Evolutionary conservation across 2,797 vertebrate genomes (phyloP).

Genomic region (Anas bahamensis): DNA sequence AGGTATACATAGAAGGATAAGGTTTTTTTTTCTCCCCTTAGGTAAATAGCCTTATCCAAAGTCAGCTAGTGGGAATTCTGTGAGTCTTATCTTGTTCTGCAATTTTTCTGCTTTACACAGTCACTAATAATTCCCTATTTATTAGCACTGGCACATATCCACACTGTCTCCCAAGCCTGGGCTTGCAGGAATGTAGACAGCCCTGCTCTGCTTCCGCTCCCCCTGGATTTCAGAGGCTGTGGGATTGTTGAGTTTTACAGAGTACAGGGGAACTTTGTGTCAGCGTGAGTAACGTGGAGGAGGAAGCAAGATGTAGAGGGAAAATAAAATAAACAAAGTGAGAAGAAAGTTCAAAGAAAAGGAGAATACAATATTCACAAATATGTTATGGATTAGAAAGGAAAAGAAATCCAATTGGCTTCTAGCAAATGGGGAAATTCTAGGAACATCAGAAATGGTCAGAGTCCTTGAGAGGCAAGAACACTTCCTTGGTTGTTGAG

Average conservation of each 20-base stretch:
- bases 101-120: slow-evolving; percentile 40
- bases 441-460: not conserved
- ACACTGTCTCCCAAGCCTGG: not conserved
- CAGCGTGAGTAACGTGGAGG: not conserved
- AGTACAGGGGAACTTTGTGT: not conserved
- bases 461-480: not conserved
- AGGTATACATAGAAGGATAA: not conserved
- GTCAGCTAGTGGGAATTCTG: not conserved
- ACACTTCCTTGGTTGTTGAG: not conserved
- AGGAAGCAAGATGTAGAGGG: not conserved
- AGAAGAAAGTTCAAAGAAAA: not conserved
- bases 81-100: slow-evolving; percentile 42
- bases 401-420: not conserved
- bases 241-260: not conserved
- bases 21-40: not conserved
- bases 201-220: not conserved
- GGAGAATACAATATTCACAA: not conserved
- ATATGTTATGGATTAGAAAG: not conserved
- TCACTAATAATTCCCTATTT: not conserved
- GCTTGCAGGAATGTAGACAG: slow-evolving; percentile 14
- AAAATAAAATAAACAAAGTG: not conserved
- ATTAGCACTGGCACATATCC: slow-evolving; percentile 40
- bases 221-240: not conserved
- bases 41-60: slow-evolving; percentile 42
- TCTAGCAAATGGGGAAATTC: not conserved